phyloP scores from a whole-genome alignment of 2,888 invertebrate species.

The Ligdia adustata region DNA sequence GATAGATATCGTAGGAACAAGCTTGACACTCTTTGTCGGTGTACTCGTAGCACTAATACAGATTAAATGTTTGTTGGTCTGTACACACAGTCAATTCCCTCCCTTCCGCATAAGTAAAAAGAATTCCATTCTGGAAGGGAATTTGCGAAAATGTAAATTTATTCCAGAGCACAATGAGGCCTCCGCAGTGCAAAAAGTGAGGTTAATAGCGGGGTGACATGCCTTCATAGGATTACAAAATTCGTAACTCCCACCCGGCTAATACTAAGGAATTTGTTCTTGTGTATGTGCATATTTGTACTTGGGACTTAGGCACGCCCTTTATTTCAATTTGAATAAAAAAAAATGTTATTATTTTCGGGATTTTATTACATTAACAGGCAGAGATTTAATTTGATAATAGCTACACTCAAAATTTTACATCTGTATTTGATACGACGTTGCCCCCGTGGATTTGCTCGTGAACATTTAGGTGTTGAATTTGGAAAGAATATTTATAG shows the following conservation, averaged over 20 bases:
- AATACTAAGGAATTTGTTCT: slow-evolving; percentile 57
- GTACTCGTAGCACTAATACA: no score
- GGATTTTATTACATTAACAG: no score
- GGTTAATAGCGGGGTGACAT: slow-evolving; percentile 61
- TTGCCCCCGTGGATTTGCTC: no score
- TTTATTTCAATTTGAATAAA: slow-evolving; percentile 30
- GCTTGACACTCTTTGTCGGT: no score
- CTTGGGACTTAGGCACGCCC: slow-evolving; percentile 24
- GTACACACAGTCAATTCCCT: slow-evolving; percentile 2
- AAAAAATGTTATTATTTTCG: no score
- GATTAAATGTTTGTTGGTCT: not conserved
- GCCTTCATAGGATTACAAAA: slow-evolving; percentile 59
- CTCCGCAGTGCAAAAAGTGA: slow-evolving; percentile 66
- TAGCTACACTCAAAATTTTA: no score
- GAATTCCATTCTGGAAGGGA: slow-evolving; percentile 56
- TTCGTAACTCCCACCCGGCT: slow-evolving; percentile 52
- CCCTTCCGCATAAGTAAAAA: slow-evolving; percentile 52
- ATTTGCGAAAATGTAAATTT: slow-evolving; percentile 77
- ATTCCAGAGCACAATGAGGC: slow-evolving; percentile 69
- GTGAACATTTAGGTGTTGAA: no score
- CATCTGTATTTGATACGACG: no score
- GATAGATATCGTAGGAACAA: no score
- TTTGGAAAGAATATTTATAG: no score
- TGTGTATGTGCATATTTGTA: slow-evolving; percentile 49
- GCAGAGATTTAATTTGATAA: no score